phyloP scores from a whole-genome alignment of 1,140 invertebrate genomes.

The Luehdorfia chinensis region DNA sequence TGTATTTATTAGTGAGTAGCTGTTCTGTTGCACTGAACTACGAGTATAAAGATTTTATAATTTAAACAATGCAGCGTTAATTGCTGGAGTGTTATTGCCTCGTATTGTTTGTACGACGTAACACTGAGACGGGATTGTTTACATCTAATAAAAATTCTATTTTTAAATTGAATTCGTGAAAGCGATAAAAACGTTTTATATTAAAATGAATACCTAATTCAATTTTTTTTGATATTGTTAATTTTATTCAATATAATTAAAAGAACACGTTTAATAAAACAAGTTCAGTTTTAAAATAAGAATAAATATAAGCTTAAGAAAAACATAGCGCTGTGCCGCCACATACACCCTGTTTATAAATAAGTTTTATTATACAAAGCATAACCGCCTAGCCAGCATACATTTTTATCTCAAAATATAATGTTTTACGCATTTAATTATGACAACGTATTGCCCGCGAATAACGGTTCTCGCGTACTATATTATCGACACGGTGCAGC shows the following conservation, averaged over 20 bases:
- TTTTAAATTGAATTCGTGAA: constrained; percentile 11
- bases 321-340: too few relatives aligned
- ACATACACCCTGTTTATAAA: too few relatives aligned
- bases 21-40: constrained; percentile 34
- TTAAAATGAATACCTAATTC: too few relatives aligned
- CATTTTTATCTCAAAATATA: constrained; percentile 4
- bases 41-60: constrained; percentile 37
- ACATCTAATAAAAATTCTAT: constrained; percentile 27
- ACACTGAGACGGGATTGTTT: constrained; percentile 24
- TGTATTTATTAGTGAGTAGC: constrained; percentile 54
- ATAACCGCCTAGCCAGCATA: too few relatives aligned
- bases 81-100: constrained; percentile 39
- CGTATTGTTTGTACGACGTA: constrained; percentile 16
- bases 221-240: too few relatives aligned
- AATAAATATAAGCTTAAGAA: too few relatives aligned
- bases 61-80: constrained; percentile 54
- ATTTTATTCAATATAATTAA: too few relatives aligned
- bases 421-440: not conserved
- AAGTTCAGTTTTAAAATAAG: too few relatives aligned
- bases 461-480: not conserved
- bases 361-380: too few relatives aligned
- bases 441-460: not conserved
- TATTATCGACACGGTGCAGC: too few relatives aligned
- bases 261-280: too few relatives aligned
- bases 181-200: too few relatives aligned